These are phyloP conservation scores for Cydia strobilella DNA, from an alignment of 1,140 invertebrate species.

Conservation along the genomic window DNA sequence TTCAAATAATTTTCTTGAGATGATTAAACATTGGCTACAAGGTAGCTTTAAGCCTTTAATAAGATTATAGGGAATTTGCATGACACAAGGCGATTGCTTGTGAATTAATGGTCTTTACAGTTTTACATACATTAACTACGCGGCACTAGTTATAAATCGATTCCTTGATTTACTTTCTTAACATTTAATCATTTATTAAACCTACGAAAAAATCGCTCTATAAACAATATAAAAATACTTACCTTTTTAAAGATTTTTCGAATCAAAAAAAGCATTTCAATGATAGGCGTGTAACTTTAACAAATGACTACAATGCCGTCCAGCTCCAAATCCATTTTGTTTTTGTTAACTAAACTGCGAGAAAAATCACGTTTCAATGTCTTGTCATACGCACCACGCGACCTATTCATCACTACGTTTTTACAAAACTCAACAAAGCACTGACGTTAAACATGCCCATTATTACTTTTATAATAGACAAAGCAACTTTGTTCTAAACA, in stretches of 20 bases:
- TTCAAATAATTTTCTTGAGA: conserved; percentile 3
- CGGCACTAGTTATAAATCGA: not conserved
- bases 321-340: conserved; percentile 32
- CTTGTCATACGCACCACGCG: conserved; percentile 65
- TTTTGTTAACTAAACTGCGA: conserved; percentile 52
- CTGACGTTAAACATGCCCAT: conserved; percentile 76
- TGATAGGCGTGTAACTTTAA: conserved; percentile 29
- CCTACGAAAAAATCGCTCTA: too few relatives aligned
- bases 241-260: conserved; percentile 6
- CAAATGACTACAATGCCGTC: conserved; percentile 21
- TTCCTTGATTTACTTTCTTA: not conserved
- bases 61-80: conserved; percentile 14
- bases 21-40: conserved; percentile 17
- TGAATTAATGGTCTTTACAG: not conserved
- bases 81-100: not conserved
- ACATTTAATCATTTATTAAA: not conserved
- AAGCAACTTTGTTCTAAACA: conserved; percentile 70
- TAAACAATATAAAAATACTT: not conserved
- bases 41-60: conserved; percentile 11
- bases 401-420: conserved; percentile 60
- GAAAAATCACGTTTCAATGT: conserved; percentile 60
- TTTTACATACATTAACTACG: conserved; percentile 7
- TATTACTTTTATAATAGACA: conserved; percentile 74
- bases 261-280: conserved; percentile 17
- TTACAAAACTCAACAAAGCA: conserved; percentile 66